A percentile compares a stretch with the other conserved stretches of the same genome.
Evolutionary conservation across 2,797 vertebrate genomes (phyloP).

Genomic region (Staurois parvus): DNA sequence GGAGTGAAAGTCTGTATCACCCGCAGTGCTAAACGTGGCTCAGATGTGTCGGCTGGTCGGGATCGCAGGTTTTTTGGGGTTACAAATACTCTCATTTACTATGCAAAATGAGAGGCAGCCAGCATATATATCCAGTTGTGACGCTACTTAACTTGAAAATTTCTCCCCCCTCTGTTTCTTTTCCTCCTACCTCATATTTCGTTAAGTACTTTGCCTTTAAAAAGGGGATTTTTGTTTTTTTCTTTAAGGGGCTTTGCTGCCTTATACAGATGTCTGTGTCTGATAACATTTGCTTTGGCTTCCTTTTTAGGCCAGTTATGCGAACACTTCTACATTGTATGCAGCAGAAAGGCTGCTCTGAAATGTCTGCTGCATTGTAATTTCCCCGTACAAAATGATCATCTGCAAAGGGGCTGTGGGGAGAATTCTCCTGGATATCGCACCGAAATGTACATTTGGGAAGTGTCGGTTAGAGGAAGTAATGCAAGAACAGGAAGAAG

Average conservation of each 20-base stretch:
- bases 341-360: not conserved
- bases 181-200: not conserved
- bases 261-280: not conserved
- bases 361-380: not conserved
- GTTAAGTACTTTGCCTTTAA: not conserved
- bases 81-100: too few relatives aligned
- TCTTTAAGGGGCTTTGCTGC: too few relatives aligned
- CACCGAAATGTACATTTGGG: not conserved
- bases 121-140: not conserved
- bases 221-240: too few relatives aligned
- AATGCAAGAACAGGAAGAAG: slow-evolving; percentile 8
- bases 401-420: too few relatives aligned
- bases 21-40: too few relatives aligned
- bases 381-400: too few relatives aligned
- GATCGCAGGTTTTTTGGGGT: too few relatives aligned
- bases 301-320: not conserved
- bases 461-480: not conserved
- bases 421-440: not conserved
- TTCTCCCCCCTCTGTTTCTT: not conserved
- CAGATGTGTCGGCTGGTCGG: too few relatives aligned
- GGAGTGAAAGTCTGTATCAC: too few relatives aligned
- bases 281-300: not conserved
- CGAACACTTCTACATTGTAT: not conserved
- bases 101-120: too few relatives aligned
- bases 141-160: not conserved